A percentile compares a stretch with the other conserved stretches of the same genome.
phyloP scores from a whole-genome alignment of 1,140 invertebrate genomes.

The Anoplolepis gracilipes region DNA sequence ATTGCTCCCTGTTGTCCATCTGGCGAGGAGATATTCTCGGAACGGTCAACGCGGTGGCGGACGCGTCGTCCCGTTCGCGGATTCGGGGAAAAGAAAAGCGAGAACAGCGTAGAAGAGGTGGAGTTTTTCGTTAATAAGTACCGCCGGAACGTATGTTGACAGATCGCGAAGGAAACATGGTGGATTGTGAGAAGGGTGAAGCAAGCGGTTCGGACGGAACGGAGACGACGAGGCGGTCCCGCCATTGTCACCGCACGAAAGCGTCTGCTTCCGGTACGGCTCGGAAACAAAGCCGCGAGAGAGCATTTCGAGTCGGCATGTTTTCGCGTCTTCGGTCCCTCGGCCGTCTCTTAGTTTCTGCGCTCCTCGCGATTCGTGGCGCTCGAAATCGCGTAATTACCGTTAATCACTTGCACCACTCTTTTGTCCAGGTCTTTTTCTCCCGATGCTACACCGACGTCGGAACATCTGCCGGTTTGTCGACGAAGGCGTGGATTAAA shows the following conservation, averaged over 20 bases:
- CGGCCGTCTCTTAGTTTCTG: background rate
- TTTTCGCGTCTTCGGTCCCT: background rate
- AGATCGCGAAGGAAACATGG: constrained; percentile 53
- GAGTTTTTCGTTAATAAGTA: constrained; percentile 56
- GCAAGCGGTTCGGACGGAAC: background rate
- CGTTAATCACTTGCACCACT: constrained; percentile 44
- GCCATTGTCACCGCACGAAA: constrained; percentile 64
- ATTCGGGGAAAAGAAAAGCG: constrained; percentile 16
- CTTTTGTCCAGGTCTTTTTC: constrained; percentile 21
- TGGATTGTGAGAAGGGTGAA: constrained; percentile 51
- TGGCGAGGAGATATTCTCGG: constrained; percentile 8
- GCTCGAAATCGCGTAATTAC: constrained; percentile 49
- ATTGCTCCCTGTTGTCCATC: constrained; percentile 17
- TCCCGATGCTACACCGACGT: background rate
- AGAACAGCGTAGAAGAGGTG: background rate
- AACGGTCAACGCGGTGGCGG: constrained; percentile 1
- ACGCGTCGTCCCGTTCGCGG: constrained; percentile 42
- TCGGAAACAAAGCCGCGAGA: constrained; percentile 58
- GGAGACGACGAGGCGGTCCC: constrained; percentile 31
- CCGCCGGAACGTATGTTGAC: background rate
- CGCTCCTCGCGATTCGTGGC: constrained; percentile 13
- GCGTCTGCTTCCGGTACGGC: constrained; percentile 68
- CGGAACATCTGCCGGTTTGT: constrained; percentile 38
- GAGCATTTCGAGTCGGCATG: background rate
- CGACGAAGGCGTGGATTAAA: constrained; percentile 35